Base-by-base conservation (phyloP, 35 echinoderm and acorn worm species). In the Apostichopus parvimensis region DNA sequence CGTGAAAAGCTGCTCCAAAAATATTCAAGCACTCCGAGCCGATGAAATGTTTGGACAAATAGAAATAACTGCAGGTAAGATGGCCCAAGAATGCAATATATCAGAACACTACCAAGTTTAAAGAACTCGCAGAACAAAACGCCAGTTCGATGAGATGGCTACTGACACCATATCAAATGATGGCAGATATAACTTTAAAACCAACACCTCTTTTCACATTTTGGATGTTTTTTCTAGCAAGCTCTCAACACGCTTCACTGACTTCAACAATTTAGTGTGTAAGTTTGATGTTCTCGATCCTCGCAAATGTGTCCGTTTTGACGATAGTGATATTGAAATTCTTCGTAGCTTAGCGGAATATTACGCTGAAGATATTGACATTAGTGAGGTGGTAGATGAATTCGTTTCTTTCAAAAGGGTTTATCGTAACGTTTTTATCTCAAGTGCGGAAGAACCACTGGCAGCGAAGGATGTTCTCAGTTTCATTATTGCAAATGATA, bases 21-120 rank as follows among this genome's bases (percentile, higher is more conserved):
- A 17, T 83, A 83, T 58, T 0, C 80, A 61, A 83, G 15, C 80
- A 83, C 80, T 59, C 80, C 54, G 9, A 57, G 22, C 54, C 57
- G 54, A 83, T 2, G 80, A 83, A 83, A 83, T 83, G 80, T 83
- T 83, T 83, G 80, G n/a, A 56, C 25, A 56, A 83, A 83, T 83
- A 53, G 80, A 53, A 83, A 20, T 21, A 52, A 80, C 8, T 21
- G 53, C 78, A 54, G 5, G 28, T 4, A 54, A 80, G 78, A 77
- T 77, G 18, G 2, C 75, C 7, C 25, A 77, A n/a, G 75, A 8
- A 28, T 77, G 75, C 18, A 28, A 28, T 22, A 77, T 11, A 22
- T 28, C 25, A 22, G 75, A 77, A 77, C 14, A 28, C 9, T 77
- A 77, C 75, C 24, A 77, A 77, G 25, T 77, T 22, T 20, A 77